A percentile compares a stretch with the other conserved stretches of the same genome.
Conservation (phyloP, 2,797 vertebrate species). For the Gouania willdenowi region DNA sequence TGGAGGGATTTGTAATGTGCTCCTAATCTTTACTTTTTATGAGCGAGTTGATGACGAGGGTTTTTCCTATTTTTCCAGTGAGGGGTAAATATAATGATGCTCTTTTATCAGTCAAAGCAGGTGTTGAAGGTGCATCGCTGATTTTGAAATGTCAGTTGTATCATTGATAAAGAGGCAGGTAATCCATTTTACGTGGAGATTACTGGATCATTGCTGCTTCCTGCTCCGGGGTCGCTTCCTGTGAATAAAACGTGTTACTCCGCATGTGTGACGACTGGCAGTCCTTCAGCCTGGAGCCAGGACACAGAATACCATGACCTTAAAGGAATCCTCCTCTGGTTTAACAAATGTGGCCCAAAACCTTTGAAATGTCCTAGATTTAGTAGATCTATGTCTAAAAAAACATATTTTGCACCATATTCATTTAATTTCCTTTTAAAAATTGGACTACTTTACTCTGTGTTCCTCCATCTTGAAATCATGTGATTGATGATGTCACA, state of each 20-base stretch:
- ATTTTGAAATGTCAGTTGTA: conserved; percentile 47
- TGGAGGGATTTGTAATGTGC: conserved; percentile 39
- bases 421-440: no score
- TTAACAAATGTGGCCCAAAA: no score
- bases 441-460: no score
- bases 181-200: conserved; percentile 61
- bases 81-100: conserved; percentile 10
- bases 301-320: no score
- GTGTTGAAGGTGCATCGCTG: background rate
- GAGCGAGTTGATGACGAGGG: conserved; percentile 17
- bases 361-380: no score
- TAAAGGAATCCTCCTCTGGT: no score
- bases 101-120: conserved; percentile 60
- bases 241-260: conserved; percentile 49
- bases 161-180: conserved; percentile 59
- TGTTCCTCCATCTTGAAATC: no score
- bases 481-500: no score
- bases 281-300: conserved; percentile 37
- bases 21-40: conserved; percentile 28
- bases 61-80: conserved; percentile 6
- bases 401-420: no score
- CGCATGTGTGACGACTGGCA: conserved; percentile 26
- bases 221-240: conserved; percentile 44
- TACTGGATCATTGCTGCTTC: conserved; percentile 53
- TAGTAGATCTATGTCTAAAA: no score